Evolutionary conservation across 92 coral and sea anemone species (phyloP).

Genomic region (Micromussa lordhowensis): DNA sequence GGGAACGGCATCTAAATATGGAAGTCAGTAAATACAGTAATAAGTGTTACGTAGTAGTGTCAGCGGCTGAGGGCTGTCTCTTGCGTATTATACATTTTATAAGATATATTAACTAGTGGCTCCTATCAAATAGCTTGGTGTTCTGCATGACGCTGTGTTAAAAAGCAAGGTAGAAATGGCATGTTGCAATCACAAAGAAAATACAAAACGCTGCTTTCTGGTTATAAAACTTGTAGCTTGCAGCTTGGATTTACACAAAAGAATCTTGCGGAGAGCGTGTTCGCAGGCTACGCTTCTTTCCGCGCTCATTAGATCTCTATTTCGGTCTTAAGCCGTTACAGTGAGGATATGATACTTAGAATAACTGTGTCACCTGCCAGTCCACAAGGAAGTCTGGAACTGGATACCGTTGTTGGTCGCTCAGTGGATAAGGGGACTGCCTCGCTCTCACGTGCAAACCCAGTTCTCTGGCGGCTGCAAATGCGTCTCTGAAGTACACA

Average conservation of each 20-base stretch:
- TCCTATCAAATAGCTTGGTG: neutral
- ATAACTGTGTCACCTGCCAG: conserved; percentile 71
- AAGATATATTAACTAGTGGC: too few relatives aligned
- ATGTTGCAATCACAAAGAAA: neutral
- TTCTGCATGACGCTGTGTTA: neutral
- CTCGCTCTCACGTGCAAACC: conserved; percentile 81
- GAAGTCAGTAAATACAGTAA: neutral
- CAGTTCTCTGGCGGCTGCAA: conserved; percentile 61
- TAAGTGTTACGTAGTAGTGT: too few relatives aligned
- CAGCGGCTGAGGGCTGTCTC: too few relatives aligned
- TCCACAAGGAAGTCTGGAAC: conserved; percentile 91
- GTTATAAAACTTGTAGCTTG: neutral
- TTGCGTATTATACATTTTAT: neutral
- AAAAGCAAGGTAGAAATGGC: neutral
- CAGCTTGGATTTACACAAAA: neutral
- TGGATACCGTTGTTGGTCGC: conserved; percentile 76
- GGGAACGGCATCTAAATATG: conserved; percentile 85
- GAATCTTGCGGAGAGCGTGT: neutral
- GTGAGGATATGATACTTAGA: neutral
- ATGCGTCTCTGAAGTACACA: conserved; percentile 34
- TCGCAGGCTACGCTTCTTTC: neutral
- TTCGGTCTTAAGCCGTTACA: neutral
- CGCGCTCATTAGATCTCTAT: too few relatives aligned
- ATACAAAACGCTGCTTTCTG: neutral
- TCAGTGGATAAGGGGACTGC: conserved; percentile 85